A percentile compares a stretch with the other conserved stretches of the same genome.
phyloP scores from a whole-genome alignment of 37 sponge, comb jelly and placozoan genomes.

The Cliona cf. orientalis region DNA sequence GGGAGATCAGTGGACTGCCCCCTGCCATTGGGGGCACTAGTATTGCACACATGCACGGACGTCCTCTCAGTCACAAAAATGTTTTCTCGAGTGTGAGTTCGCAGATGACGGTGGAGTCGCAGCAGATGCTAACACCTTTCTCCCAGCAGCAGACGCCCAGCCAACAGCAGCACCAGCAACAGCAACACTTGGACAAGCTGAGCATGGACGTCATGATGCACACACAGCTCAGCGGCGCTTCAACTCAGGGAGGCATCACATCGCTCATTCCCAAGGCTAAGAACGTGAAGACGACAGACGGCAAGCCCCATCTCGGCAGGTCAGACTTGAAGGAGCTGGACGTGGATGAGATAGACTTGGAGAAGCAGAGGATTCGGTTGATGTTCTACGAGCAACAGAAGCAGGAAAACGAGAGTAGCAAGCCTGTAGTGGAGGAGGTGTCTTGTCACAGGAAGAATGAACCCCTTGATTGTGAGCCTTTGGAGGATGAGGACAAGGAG shows the following conservation, averaged over 20 bases:
- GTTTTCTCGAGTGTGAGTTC: slow-evolving; percentile 1
- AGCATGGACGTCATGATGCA: slow-evolving; percentile 71
- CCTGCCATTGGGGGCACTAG: not conserved
- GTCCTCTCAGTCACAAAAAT: slow-evolving; percentile 5
- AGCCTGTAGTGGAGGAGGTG: not conserved
- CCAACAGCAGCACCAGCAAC: slow-evolving; percentile 28
- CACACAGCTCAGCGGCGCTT: slow-evolving; percentile 32
- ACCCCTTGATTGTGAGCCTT: not conserved
- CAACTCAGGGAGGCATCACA: slow-evolving; percentile 6
- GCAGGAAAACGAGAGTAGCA: slow-evolving; percentile 9
- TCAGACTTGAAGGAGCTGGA: slow-evolving; percentile 28
- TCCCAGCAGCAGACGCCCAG: slow-evolving; percentile 8
- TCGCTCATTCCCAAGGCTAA: not conserved
- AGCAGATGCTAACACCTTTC: slow-evolving; percentile 11
- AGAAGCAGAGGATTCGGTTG: slow-evolving; percentile 34
- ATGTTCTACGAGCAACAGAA: slow-evolving; percentile 47
- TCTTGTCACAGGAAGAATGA: not conserved
- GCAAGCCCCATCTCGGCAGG: not conserved
- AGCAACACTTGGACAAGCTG: slow-evolving; percentile 39
- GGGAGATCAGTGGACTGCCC: not conserved
- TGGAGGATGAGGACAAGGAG: not conserved
- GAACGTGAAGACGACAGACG: not conserved
- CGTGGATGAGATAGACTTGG: slow-evolving; percentile 35
- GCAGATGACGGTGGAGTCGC: slow-evolving; percentile 16
- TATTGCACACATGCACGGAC: not conserved